phyloP scores from a whole-genome alignment of 2,797 vertebrate genomes.

The Myotis myotis region DNA sequence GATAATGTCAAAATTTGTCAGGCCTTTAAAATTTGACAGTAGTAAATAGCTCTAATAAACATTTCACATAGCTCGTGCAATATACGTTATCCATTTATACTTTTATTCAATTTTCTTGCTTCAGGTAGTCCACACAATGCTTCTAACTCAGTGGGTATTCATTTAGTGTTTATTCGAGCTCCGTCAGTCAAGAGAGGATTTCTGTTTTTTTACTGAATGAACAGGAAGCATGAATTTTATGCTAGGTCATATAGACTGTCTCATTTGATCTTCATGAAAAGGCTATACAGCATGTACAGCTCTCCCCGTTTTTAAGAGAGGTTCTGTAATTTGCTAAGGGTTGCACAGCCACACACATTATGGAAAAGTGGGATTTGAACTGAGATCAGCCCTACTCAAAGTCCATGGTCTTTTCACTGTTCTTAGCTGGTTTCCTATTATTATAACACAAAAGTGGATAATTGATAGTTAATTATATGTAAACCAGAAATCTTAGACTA shows the following conservation, averaged over 20 bases:
- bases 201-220: background rate
- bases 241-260: background rate
- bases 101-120: background rate
- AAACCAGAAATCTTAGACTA: background rate
- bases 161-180: background rate
- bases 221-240: background rate
- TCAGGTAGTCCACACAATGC: background rate
- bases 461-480: background rate
- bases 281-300: background rate
- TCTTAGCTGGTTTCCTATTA: constrained; percentile 2
- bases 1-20: background rate
- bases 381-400: background rate
- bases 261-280: background rate
- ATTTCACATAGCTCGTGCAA: background rate
- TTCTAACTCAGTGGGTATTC: background rate
- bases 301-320: background rate
- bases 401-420: background rate
- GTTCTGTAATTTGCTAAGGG: background rate
- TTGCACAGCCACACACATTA: background rate
- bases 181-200: background rate
- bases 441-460: background rate
- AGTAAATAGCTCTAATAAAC: background rate
- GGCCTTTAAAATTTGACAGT: background rate
- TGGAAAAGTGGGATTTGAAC: background rate
- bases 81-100: background rate